Conservation (phyloP, 2,797 vertebrate genomes). For the Anableps anableps region DNA sequence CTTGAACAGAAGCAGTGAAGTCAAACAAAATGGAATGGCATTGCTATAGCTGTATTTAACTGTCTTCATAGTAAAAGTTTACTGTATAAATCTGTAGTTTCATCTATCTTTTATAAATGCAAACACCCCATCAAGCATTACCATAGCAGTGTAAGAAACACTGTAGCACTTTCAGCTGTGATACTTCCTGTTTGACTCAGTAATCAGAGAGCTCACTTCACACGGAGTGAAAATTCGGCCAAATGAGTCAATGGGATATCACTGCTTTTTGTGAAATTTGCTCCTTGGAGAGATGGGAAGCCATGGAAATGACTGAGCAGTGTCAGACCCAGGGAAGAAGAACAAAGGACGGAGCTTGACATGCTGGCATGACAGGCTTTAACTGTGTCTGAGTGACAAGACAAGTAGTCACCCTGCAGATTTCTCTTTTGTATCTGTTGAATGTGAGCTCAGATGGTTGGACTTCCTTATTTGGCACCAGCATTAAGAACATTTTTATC, state of each 20-base stretch:
- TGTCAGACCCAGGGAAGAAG: constrained; percentile 31
- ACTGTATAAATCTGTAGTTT: neutral
- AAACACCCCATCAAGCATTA: constrained; percentile 29
- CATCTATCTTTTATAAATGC: constrained; percentile 32
- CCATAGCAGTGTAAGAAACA: constrained; percentile 44
- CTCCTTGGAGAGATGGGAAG: constrained; percentile 59
- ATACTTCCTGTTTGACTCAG: constrained; percentile 64
- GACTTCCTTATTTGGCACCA: constrained; percentile 64
- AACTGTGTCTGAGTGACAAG: constrained; percentile 49
- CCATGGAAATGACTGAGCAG: constrained; percentile 60
- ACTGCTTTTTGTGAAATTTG: constrained; percentile 55
- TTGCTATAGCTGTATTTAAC: neutral
- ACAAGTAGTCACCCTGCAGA: constrained; percentile 42
- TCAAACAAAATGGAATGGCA: neutral
- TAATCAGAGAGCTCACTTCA: constrained; percentile 55
- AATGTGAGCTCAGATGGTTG: constrained; percentile 43
- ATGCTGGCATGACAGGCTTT: constrained; percentile 32
- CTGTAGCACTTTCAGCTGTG: constrained; percentile 41
- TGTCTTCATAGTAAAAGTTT: neutral
- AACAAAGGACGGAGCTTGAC: constrained; percentile 34
- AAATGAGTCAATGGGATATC: constrained; percentile 54
- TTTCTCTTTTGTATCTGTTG: constrained; percentile 52
- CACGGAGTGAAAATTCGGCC: constrained; percentile 44
- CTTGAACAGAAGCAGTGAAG: no score
- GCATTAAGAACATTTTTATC: constrained; percentile 49